Evolutionary conservation across 1,140 invertebrate species (phyloP).

Genomic region (Steinernema khuongi): DNA sequence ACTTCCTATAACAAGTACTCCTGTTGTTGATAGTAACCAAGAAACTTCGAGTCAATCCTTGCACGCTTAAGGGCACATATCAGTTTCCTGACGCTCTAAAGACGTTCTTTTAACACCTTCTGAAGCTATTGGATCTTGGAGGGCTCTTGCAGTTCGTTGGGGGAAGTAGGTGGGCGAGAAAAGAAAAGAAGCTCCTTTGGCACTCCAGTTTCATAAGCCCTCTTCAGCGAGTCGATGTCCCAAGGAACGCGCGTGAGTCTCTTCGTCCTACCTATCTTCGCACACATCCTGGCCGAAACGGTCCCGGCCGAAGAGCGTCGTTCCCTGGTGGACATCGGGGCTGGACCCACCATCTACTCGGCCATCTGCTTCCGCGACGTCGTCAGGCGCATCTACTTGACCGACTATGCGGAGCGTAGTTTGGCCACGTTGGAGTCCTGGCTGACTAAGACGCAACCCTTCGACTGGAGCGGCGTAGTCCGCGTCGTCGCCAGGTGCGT

Average conservation of each 20-base stretch:
- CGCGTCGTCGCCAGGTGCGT: neutral
- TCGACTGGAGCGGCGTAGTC: neutral
- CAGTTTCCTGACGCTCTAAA: too few species aligned
- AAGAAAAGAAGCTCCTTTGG: too few species aligned
- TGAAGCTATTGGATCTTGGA: too few species aligned
- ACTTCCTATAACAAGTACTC: too few species aligned
- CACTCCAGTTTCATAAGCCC: too few species aligned
- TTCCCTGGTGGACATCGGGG: slow-evolving; percentile 44
- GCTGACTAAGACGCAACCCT: slow-evolving; percentile 21
- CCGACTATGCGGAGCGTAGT: slow-evolving; percentile 44
- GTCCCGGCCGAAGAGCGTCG: slow-evolving; percentile 28
- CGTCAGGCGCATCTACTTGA: slow-evolving; percentile 40
- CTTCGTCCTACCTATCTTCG: slow-evolving; percentile 50
- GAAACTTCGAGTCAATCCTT: too few species aligned
- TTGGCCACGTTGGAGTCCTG: slow-evolving; percentile 37
- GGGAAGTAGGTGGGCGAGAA: too few species aligned
- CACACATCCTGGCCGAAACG: slow-evolving; percentile 35
- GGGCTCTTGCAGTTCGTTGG: too few species aligned
- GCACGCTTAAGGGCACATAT: too few species aligned
- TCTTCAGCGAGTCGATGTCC: slow-evolving; percentile 43
- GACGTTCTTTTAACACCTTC: too few species aligned
- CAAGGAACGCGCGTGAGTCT: slow-evolving; percentile 46
- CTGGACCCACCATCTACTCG: slow-evolving; percentile 49
- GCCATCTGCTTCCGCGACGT: slow-evolving; percentile 49
- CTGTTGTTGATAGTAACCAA: too few species aligned